Conservation (phyloP, 2,888 invertebrate genomes). For the Drosophila nigricruria region DNA sequence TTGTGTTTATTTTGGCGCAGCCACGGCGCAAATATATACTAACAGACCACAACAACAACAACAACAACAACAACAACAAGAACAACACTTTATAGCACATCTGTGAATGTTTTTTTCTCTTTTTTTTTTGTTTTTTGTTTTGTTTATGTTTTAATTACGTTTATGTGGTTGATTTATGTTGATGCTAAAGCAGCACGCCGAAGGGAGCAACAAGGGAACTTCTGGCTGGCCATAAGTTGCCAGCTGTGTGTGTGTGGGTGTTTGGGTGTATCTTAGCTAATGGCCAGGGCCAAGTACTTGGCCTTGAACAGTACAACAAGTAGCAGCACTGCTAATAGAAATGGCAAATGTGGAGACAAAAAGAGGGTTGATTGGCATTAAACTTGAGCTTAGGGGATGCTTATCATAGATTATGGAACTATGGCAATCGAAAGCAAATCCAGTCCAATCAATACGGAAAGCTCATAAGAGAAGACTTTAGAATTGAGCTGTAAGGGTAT, state of each 20-base stretch:
- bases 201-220: conserved; percentile 1
- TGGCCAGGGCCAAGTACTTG: conserved; percentile 29
- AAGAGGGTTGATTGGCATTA: not conserved
- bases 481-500: not conserved
- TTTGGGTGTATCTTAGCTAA: conserved; percentile 35
- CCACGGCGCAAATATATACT: conserved; percentile 22
- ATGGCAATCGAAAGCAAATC: not conserved
- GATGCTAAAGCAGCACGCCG: conserved; percentile 16
- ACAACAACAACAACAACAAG: conserved; percentile 19
- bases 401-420: not conserved
- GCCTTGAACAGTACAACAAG: conserved; percentile 24
- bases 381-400: not conserved
- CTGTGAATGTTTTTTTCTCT: conserved; percentile 61
- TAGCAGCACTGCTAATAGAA: not conserved
- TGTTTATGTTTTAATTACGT: conserved; percentile 80
- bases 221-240: conserved; percentile 30
- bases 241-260: conserved; percentile 41
- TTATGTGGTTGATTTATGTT: conserved; percentile 73
- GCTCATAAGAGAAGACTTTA: not conserved
- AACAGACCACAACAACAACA: conserved; percentile 19
- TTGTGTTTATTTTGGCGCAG: conserved; percentile 33
- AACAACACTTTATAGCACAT: conserved; percentile 52
- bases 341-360: not conserved
- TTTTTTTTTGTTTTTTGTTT: conserved; percentile 42
- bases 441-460: not conserved